A percentile compares a stretch with the other conserved stretches of the same genome.
phyloP scores from a whole-genome alignment of 2,797 vertebrate genomes.

The Lepilemur ruficaudatus region DNA sequence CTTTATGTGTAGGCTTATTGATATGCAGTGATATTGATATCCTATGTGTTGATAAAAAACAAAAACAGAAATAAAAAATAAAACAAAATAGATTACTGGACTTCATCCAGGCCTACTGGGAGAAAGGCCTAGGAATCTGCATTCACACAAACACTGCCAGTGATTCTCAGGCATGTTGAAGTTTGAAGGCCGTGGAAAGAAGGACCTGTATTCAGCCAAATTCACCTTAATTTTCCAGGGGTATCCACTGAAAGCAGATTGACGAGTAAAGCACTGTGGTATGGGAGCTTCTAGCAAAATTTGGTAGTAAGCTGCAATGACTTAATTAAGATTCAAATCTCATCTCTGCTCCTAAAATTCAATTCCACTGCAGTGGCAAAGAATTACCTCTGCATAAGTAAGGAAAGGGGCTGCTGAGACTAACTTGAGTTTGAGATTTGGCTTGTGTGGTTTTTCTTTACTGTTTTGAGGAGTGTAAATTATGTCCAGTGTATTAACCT shows the following conservation, averaged over 20 bases:
- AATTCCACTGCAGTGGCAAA: neutral
- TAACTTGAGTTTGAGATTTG: neutral
- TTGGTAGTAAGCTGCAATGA: neutral
- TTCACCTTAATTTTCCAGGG: neutral
- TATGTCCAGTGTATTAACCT: neutral
- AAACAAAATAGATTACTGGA: neutral
- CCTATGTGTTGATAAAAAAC: neutral
- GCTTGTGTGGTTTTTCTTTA: neutral
- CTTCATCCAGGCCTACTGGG: neutral
- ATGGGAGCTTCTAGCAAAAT: neutral
- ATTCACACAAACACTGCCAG: neutral
- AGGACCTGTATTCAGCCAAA: neutral
- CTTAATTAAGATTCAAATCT: slow-evolving; percentile 32
- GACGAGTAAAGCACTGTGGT: neutral
- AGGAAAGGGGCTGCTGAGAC: neutral
- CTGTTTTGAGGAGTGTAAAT: slow-evolving; percentile 9
- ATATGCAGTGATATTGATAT: neutral
- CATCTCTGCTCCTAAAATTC: slow-evolving; percentile 45
- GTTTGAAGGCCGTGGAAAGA: neutral
- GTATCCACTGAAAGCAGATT: neutral
- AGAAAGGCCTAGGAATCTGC: neutral
- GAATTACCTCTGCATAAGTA: neutral
- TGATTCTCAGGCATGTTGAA: neutral
- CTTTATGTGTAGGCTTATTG: neutral
- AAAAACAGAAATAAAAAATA: neutral